Evolutionary conservation across 1,140 invertebrate species (phyloP), one percentile per base, ranked within the genome.

Genomic region (Calliopsis andreniformis): DNA sequence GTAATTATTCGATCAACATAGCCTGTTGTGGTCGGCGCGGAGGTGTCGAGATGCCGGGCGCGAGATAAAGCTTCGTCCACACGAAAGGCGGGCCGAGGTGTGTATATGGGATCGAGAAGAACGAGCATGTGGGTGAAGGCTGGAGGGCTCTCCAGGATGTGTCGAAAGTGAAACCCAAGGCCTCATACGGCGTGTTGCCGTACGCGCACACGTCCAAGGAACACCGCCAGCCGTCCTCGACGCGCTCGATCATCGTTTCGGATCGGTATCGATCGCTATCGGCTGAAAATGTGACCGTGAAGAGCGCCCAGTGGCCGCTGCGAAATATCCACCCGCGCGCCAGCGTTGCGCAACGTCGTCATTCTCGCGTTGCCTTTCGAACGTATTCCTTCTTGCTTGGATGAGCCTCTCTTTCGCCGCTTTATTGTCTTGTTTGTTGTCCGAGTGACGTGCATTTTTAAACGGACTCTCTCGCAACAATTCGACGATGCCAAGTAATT

Each of bases 81-180:
- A 67, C 70, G 76, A 75, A 71, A 66, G 32, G 42, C 43, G 59
- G 67, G 49, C 68, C 59, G 30, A 58, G 47, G 30, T 18, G 76
- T 77, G 63, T 32, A 62, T 56, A 59, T 53, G 67, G 76, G 59
- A 70, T 78, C 73, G 87, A 84, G 87, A 84, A 86, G 86, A 78
- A 75, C 88, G 87, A 87, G 86, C 88, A 91, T 91, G 88, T 91
- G 87, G 89, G 90, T 91, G 89, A 91, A 91, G 90, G 90, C 89
- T 90, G 83, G 82, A 87, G 86, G 87, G 83, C 80, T 89, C 88
- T 87, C 87, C 88, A 90, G 89, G 90, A 91, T 89, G 82, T 90
- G 88, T 91, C 89, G 90, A 91, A 91, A 91, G 90, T 90, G 90
- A 91, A 91, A 91, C 89, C 87, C 83, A 86, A 88, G 84, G 86